phyloP scores from a whole-genome alignment of 1,140 invertebrate genomes.

The Drosophila mauritiana region DNA sequence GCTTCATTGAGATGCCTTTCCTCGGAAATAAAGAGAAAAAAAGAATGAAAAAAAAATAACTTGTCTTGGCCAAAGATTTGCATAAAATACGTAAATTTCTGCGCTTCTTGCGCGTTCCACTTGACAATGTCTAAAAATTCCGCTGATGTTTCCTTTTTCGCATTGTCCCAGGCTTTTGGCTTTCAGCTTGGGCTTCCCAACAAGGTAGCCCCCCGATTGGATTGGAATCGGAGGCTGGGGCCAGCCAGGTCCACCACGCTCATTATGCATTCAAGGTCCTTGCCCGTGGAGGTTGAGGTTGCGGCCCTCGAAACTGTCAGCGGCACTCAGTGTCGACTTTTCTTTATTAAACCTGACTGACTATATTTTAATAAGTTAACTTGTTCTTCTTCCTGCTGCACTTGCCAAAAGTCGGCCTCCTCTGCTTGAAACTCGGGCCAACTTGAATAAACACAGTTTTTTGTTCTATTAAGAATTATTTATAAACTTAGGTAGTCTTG shows the following conservation, averaged over 20 bases:
- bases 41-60: conserved; percentile 23
- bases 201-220: conserved; percentile 27
- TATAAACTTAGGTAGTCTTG: too few relatives aligned
- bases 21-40: conserved; percentile 28
- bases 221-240: neutral
- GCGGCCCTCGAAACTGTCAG: conserved; percentile 71
- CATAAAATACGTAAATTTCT: conserved; percentile 78
- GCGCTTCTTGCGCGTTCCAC: conserved; percentile 45
- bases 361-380: conserved; percentile 63
- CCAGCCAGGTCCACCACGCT: conserved; percentile 24
- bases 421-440: neutral
- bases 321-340: conserved; percentile 66
- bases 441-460: too few relatives aligned
- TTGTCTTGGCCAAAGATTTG: conserved; percentile 52
- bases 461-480: too few relatives aligned
- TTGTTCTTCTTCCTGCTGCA: conserved; percentile 25
- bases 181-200: conserved; percentile 26
- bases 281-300: conserved; percentile 59
- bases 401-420: neutral
- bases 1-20: conserved; percentile 39
- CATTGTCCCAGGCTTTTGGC: conserved; percentile 52
- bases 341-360: conserved; percentile 79
- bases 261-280: conserved; percentile 84
- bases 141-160: conserved; percentile 69
- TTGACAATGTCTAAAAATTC: conserved; percentile 81